phyloP scores from a whole-genome alignment of 1,140 invertebrate species.

The Drosophila murphyi region DNA sequence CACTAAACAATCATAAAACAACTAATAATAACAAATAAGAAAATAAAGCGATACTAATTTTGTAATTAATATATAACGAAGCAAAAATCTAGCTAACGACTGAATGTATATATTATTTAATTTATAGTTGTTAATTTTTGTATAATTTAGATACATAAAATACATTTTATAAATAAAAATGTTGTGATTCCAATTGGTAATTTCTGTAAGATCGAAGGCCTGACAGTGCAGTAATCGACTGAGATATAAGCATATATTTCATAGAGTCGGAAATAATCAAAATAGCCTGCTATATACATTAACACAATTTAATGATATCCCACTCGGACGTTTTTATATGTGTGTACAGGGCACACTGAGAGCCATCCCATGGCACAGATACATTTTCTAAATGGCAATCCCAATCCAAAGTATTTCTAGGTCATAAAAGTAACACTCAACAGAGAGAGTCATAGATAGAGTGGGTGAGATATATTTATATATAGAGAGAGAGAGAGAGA shows the following conservation, averaged over 20 bases:
- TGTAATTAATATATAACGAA: too few relatives aligned
- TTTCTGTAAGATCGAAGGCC: too few relatives aligned
- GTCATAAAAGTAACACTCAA: slow-evolving; percentile 27
- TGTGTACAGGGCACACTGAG: not conserved
- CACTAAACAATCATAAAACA: too few relatives aligned
- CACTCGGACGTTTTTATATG: not conserved
- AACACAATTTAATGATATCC: not conserved
- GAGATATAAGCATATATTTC: not conserved
- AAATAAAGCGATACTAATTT: too few relatives aligned
- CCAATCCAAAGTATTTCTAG: slow-evolving; percentile 13
- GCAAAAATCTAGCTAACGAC: too few relatives aligned
- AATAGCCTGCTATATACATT: not conserved
- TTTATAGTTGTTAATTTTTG: too few relatives aligned
- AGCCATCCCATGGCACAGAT: not conserved
- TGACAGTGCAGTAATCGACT: not conserved
- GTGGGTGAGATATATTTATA: not conserved
- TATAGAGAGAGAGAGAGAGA: not conserved
- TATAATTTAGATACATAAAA: too few relatives aligned
- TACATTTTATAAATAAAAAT: too few relatives aligned
- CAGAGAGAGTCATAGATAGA: not conserved
- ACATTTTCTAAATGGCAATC: not conserved
- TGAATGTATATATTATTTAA: too few relatives aligned
- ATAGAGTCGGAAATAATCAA: not conserved
- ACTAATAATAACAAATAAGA: too few relatives aligned
- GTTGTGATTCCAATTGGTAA: too few relatives aligned